Evolutionary conservation across 30 jellyfish, hydroid and myxozoan species (phyloP).

Genomic region (Rhopilema esculentum): DNA sequence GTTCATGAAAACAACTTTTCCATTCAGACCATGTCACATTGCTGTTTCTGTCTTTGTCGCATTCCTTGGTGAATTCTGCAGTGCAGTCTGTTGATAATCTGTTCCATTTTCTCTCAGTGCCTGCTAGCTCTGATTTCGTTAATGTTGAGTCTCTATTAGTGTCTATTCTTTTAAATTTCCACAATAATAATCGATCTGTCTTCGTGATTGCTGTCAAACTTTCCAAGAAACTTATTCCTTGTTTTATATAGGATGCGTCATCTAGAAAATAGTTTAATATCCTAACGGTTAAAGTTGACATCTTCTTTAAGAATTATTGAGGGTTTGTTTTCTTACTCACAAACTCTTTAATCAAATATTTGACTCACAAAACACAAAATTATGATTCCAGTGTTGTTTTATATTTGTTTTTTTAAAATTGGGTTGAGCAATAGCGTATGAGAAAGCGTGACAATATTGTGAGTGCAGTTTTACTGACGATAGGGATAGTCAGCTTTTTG

Average conservation of each 20-base stretch:
- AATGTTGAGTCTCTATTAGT: slow-evolving; percentile 47
- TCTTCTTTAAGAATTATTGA: no score
- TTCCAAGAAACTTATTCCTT: slow-evolving; percentile 55
- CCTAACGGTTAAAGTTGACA: no score
- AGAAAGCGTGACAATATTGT: no score
- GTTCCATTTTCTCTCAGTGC: slow-evolving; percentile 36
- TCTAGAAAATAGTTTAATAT: no score
- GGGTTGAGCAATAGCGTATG: no score
- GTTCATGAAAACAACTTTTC: slow-evolving; percentile 55
- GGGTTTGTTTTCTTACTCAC: no score
- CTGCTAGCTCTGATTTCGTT: slow-evolving; percentile 43
- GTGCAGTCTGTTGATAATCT: slow-evolving; percentile 45
- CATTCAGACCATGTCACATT: slow-evolving; percentile 76
- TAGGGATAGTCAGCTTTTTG: no score
- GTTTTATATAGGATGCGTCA: slow-evolving; percentile 20
- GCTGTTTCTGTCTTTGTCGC: slow-evolving; percentile 68
- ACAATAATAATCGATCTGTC: slow-evolving; percentile 45
- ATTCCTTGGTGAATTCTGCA: neutral
- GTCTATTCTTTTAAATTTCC: slow-evolving; percentile 81
- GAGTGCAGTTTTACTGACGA: no score
- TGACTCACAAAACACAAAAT: no score
- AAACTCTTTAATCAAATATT: neutral
- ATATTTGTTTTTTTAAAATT: no score
- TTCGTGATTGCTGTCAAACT: slow-evolving; percentile 56
- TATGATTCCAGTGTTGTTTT: no score